Evolutionary conservation across 37 sponge, comb jelly and placozoan species (phyloP).

Genomic region (Bolinopsis microptera): DNA sequence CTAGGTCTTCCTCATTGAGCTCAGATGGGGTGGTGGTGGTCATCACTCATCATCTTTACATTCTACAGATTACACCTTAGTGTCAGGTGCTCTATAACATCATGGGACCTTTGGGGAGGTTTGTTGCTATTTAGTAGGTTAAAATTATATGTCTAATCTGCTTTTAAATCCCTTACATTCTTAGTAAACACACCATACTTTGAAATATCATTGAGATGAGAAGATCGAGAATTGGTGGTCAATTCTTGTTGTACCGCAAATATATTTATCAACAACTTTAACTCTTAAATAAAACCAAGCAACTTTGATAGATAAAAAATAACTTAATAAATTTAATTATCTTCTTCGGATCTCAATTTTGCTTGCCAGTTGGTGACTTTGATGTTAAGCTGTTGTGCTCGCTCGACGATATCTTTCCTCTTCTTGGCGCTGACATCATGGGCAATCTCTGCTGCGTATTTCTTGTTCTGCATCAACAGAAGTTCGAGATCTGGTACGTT

Average conservation of each 20-base stretch:
- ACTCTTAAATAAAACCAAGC: neutral
- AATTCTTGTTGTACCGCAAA: too few relatives aligned
- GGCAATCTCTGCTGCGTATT: constrained; percentile 95
- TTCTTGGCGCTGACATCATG: constrained; percentile 89
- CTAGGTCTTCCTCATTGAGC: constrained; percentile 19
- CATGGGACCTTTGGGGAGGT: neutral
- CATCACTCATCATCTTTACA: constrained; percentile 2
- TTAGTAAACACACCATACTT: too few relatives aligned
- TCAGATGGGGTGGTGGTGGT: neutral
- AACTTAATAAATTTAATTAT: constrained; percentile 70
- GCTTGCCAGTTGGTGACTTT: constrained; percentile 87
- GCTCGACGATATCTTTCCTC: constrained; percentile 88
- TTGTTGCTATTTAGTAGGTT: too few relatives aligned
- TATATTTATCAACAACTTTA: too few relatives aligned
- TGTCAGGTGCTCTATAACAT: neutral
- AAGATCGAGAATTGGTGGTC: too few relatives aligned
- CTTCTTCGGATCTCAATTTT: constrained; percentile 84
- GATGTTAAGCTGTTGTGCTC: constrained; percentile 89
- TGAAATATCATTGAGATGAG: too few relatives aligned
- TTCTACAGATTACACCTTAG: neutral
- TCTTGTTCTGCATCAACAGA: constrained; percentile 90
- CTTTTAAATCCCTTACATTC: too few relatives aligned
- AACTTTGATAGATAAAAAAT: constrained; percentile 23
- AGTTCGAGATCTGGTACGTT: constrained; percentile 96
- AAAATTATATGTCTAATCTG: too few relatives aligned